Evolutionary conservation across 2,888 invertebrate species (phyloP).

Genomic region (Volucella zonaria): DNA sequence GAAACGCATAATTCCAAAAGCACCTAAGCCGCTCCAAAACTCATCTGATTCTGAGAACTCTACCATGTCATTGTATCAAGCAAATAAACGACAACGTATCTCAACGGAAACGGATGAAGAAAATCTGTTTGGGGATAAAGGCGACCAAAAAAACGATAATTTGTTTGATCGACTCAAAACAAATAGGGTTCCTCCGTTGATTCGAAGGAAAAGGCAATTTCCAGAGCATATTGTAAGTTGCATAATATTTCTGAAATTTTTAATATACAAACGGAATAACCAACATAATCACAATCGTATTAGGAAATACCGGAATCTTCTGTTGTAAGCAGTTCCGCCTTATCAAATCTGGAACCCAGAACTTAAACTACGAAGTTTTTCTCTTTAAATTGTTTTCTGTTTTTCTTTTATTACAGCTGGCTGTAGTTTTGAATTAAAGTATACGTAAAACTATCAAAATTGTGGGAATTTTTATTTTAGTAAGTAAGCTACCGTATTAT

Average conservation of each 20-base stretch:
- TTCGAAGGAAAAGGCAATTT: too few species aligned
- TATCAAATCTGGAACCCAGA: slow-evolving; percentile 20
- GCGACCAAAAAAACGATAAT: background rate
- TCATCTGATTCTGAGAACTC: slow-evolving; percentile 60
- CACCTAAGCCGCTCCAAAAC: slow-evolving; percentile 38
- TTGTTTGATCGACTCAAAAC: background rate
- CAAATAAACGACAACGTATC: background rate
- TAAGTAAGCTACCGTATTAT: too few species aligned
- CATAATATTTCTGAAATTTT: background rate
- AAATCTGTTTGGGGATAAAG: background rate
- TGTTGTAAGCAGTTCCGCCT: slow-evolving; percentile 59
- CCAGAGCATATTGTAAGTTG: slow-evolving; percentile 22
- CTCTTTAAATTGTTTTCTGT: slow-evolving; percentile 3
- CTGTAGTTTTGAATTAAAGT: too few species aligned
- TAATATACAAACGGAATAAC: background rate
- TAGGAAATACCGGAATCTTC: slow-evolving; percentile 63
- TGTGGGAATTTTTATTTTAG: too few species aligned
- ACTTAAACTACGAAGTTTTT: background rate
- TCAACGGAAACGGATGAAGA: slow-evolving; percentile 1
- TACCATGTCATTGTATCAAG: slow-evolving; percentile 37
- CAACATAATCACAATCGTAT: background rate
- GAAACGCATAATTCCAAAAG: slow-evolving; percentile 31
- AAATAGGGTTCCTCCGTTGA: background rate
- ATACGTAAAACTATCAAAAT: too few species aligned
- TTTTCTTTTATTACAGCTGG: background rate